Conservation (phyloP, 2,888 invertebrate species). For the Synanthedon tipuliformis region DNA sequence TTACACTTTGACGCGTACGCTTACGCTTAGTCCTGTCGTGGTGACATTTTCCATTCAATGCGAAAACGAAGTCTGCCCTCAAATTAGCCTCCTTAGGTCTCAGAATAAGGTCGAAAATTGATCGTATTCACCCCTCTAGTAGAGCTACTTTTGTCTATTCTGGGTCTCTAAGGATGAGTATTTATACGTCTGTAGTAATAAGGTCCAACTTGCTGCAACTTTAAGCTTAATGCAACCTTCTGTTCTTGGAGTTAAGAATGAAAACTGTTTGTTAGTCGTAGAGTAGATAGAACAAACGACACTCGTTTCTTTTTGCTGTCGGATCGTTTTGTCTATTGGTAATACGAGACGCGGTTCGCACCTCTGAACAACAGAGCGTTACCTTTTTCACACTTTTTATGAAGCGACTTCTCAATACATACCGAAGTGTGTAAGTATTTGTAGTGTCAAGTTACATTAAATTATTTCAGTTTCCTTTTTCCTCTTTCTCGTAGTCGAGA, state of each 20-base stretch:
- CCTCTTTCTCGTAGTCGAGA: too few species aligned
- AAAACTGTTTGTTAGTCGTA: conserved; percentile 15
- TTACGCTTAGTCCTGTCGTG: conserved; percentile 59
- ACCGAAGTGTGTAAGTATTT: conserved; percentile 28
- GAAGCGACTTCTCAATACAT: conserved; percentile 35
- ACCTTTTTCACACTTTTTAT: conserved; percentile 56
- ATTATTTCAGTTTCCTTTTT: too few species aligned
- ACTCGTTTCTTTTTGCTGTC: conserved; percentile 26
- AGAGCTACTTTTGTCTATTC: conserved; percentile 62
- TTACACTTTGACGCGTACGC: conserved; percentile 71
- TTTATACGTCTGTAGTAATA: conserved; percentile 30
- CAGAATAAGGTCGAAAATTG: conserved; percentile 40
- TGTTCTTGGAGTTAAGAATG: conserved; percentile 16
- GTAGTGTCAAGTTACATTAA: conserved; percentile 22
- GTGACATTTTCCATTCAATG: conserved; percentile 60
- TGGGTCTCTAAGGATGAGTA: conserved; percentile 59
- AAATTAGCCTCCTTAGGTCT: conserved; percentile 21
- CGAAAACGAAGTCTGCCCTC: conserved; percentile 25
- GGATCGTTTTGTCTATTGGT: conserved; percentile 59
- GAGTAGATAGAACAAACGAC: conserved; percentile 14
- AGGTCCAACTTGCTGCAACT: conserved; percentile 22
- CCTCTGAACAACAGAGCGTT: conserved; percentile 56
- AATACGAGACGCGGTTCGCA: conserved; percentile 62
- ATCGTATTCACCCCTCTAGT: conserved; percentile 19
- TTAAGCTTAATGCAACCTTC: conserved; percentile 27